Percentiles rank a stretch among this genome's conserved stretches.
Evolutionary conservation across 2,797 vertebrate species (phyloP).

Genomic region (Chloroceryle amazona): DNA sequence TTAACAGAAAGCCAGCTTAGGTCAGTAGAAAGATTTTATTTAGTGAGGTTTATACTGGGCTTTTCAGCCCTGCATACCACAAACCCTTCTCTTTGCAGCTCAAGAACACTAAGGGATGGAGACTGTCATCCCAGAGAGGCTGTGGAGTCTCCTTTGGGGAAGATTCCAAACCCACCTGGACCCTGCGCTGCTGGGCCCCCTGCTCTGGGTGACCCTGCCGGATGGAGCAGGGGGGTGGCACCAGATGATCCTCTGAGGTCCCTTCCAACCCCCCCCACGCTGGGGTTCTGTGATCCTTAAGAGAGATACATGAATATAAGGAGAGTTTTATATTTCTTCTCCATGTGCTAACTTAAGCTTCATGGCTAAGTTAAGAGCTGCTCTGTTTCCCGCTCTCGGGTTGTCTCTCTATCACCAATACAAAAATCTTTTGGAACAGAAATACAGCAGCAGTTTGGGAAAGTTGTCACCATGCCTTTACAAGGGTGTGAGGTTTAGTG

Average conservation of each 20-base stretch:
- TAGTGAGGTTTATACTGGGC: background rate
- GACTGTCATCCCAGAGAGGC: background rate
- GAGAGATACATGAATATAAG: background rate
- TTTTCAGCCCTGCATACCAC: background rate
- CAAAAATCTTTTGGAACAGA: background rate
- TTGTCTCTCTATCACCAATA: background rate
- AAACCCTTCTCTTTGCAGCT: background rate
- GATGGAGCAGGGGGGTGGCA: too few species aligned
- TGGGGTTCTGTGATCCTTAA: background rate
- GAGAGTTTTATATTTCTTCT: background rate
- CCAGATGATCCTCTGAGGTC: background rate
- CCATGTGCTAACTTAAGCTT: background rate
- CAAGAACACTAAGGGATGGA: background rate
- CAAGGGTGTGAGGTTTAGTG: slow-evolving; percentile 13
- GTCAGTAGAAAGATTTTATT: background rate
- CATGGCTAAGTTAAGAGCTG: background rate
- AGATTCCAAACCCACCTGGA: too few species aligned
- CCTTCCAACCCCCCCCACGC: background rate
- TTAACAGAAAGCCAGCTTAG: background rate
- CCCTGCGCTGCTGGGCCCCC: too few species aligned
- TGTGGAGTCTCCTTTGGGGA: background rate
- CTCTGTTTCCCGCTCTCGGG: background rate
- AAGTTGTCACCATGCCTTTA: background rate
- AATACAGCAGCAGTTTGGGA: background rate
- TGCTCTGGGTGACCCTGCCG: background rate